Evolutionary conservation across 2,797 vertebrate genomes (phyloP).

Genomic region (Vireo griseus): DNA sequence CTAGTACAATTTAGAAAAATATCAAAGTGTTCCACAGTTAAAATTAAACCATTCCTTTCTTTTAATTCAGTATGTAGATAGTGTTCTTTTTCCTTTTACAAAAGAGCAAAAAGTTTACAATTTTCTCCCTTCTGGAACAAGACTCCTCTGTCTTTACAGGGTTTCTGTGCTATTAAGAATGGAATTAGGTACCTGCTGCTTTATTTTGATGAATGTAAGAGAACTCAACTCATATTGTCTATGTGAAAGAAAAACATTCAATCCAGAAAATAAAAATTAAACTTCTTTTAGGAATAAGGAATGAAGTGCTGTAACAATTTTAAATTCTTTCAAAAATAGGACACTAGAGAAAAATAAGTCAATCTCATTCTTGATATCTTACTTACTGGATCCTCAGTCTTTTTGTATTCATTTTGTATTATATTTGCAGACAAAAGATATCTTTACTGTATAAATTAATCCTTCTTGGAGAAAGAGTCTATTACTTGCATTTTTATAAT

Average conservation of each 20-base stretch:
- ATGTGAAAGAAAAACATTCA: background rate
- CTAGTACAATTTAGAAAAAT: background rate
- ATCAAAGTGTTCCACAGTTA: background rate
- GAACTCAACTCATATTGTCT: accelerated
- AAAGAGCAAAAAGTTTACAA: background rate
- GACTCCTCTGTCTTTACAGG: background rate
- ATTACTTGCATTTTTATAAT: background rate
- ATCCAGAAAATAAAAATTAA: background rate
- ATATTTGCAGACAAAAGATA: background rate
- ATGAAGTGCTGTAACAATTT: background rate
- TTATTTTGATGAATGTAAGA: background rate
- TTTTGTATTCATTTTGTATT: background rate
- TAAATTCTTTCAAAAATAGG: background rate
- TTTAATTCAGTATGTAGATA: background rate
- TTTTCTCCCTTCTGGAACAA: background rate
- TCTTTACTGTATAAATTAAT: background rate
- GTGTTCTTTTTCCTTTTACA: background rate
- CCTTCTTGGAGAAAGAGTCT: background rate
- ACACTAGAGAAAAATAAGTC: background rate
- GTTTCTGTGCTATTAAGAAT: background rate
- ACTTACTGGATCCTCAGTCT: background rate
- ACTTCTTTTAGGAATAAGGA: background rate
- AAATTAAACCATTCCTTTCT: background rate
- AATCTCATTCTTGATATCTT: background rate
- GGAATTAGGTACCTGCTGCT: background rate